phyloP scores from a whole-genome alignment of 1,140 invertebrate genomes.

The Drosophila kepulauana region DNA sequence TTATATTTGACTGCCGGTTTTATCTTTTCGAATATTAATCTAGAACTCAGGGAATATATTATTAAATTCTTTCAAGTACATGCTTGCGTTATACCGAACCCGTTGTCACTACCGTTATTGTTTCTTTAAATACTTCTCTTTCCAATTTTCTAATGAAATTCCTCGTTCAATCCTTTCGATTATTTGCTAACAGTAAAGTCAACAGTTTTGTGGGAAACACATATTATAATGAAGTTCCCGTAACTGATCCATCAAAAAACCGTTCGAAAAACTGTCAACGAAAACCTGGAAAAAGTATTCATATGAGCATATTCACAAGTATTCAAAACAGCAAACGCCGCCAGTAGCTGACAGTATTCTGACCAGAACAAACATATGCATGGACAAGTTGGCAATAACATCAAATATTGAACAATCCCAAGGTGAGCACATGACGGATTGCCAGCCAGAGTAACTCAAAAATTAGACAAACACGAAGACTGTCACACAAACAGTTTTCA shows the following conservation, averaged over 20 bases:
- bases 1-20: too few species aligned
- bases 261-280: constrained; percentile 53
- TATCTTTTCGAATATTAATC: too few species aligned
- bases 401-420: constrained; percentile 56
- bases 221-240: constrained; percentile 34
- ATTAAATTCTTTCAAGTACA: too few species aligned
- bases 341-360: constrained; percentile 33
- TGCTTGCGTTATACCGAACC: too few species aligned
- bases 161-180: constrained; percentile 6
- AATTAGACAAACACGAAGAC: constrained; percentile 41
- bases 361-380: constrained; percentile 41
- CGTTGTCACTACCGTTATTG: too few species aligned
- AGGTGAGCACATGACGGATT: constrained; percentile 48
- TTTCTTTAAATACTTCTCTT: too few species aligned
- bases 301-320: constrained; percentile 19
- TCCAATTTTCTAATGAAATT: background rate
- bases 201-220: constrained; percentile 8
- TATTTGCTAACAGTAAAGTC: constrained; percentile 14
- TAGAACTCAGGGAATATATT: too few species aligned
- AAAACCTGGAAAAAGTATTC: constrained; percentile 5
- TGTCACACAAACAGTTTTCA: constrained; percentile 61
- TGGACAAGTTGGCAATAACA: constrained; percentile 39
- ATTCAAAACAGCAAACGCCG: constrained; percentile 32
- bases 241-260: constrained; percentile 44
- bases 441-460: constrained; percentile 36